Base-by-base conservation (phyloP, 2,888 invertebrate species). In the Falcaria lacertinaria region DNA sequence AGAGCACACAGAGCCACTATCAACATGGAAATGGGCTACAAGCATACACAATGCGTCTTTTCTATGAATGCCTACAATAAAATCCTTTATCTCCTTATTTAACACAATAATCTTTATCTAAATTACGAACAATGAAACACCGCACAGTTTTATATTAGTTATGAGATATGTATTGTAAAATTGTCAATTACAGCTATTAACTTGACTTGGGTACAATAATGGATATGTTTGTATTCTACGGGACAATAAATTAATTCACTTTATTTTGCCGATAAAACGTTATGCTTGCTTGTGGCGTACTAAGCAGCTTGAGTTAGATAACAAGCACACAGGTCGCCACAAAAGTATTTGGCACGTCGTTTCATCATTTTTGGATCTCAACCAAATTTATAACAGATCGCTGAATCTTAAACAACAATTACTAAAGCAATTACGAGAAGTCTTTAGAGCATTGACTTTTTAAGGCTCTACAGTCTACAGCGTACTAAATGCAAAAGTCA, bases 31-130 rank as follows among this genome's bases (percentile, higher is more conserved):
- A 73, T 82, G 74, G 71, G 58, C 48, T 47, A 54, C 64, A 56
- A 63, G 54, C 56, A 64, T 62, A 57, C 60, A 50, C 50, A 46
- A 54, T 62, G 51, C 64, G 73, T 68, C 78, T 82, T 80, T 82
- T 79, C 75, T 74, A 74, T 64, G 59, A 67, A 61, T 60, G 64
- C 54, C 60, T 58, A 76, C 78, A 80, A 76, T 80, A 77, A 83
- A 80, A 67, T 61, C 57, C 74, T 80, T 83, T 86, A 86, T 87
- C 85, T 76, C 59, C 58, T 51, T 65, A 65, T 62, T 69, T 63
- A 76, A 60, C 62, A 79, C 76, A 64, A 67, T 67, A 74, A 75
- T 74, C 69, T 76, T 80, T 85, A 85, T 85, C 83, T 84, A 76
- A 81, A 84, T 84, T 74, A 63, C 75, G 60, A 68, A 67, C 57